phyloP scores from a whole-genome alignment of 1,140 invertebrate species.

The Archegozetes longisetosus region DNA sequence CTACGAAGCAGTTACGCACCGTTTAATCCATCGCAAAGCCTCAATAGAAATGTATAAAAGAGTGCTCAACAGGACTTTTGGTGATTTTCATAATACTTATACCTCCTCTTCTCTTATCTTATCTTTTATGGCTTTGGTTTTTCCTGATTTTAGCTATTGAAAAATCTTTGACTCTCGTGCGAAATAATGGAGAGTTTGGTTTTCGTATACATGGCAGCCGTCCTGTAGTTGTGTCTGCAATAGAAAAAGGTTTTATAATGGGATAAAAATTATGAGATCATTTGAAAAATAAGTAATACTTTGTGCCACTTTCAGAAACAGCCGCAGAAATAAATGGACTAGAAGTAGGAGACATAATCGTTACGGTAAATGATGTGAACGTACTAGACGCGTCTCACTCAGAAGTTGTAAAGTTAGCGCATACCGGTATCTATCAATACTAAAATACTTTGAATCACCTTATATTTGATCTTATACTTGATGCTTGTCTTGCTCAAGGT shows the following conservation, averaged over 20 bases:
- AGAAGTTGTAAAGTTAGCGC: conserved; percentile 83
- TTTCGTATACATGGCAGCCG: conserved; percentile 88
- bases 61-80: conserved; percentile 62
- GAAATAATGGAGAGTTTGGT: conserved; percentile 76
- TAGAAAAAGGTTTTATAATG: conserved; percentile 41
- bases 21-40: conserved; percentile 77
- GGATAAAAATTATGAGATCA: background rate
- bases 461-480: too few species aligned
- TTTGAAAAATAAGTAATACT: background rate
- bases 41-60: conserved; percentile 75
- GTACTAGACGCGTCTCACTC: conserved; percentile 81
- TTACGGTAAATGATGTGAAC: conserved; percentile 73
- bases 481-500: too few species aligned
- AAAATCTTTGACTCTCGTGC: conserved; percentile 47
- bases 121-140: background rate
- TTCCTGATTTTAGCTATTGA: conserved; percentile 22
- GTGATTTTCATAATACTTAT: conserved; percentile 37
- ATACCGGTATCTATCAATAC: conserved; percentile 46
- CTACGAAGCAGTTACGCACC: conserved; percentile 68
- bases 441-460: background rate
- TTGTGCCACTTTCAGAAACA: conserved; percentile 26
- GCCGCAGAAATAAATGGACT: conserved; percentile 76
- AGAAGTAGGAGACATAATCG: conserved; percentile 82
- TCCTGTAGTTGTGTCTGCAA: conserved; percentile 84
- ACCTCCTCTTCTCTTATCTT: too few species aligned